Base-by-base conservation (phyloP, 2,113 vertebrate genomes). In the Dicaeum eximium region DNA sequence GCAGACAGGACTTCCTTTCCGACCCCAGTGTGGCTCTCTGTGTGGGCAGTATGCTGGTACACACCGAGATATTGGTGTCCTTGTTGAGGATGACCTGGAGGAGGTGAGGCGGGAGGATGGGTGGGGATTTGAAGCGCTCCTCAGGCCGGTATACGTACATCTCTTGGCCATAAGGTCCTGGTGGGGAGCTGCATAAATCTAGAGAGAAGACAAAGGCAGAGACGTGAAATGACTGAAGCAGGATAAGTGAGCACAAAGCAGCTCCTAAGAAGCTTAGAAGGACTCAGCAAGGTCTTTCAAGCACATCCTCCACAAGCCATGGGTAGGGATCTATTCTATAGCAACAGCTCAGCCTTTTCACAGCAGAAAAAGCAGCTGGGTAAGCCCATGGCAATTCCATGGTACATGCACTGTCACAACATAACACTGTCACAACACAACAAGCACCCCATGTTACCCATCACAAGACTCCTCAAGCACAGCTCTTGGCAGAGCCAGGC, bases 21-120 rank as follows among this genome's bases (percentile, higher is more conserved):
- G 9, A 7, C 44, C 80, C 77, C 74, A 45, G n/a, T 2, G 44
- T 28, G 45, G 45, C 58, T 69, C 44, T 69, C 27, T 30, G 3
- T 45, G 70, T 17, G 12, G 58, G 58, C 69, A 69, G 9, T 31
- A 15, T 14, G 84, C n/a, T 51, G 75, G 58, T 92, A 98, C 98
- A 98, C 93, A 99, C 99, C 47, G 99, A 99, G 95, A 99, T 98
- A 84, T 99, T 99, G 92, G 99, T 99, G 97, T 99, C 99, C 97
- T 99, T 99, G 98, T 99, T 99, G 83, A 99, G 98, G 92, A 99
- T 99, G 97, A 99, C 99, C 97, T 99, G 99, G 58, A 99, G 99
- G n/a, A 99, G 98, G 96, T 99, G 99, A 88, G 99, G 99, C 0
- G 99, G 99, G 69, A 99, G 98, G 78, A 99, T 99, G 30, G 99